phyloP scores from a whole-genome alignment of 2,888 invertebrate species.

The Tuta absoluta region DNA sequence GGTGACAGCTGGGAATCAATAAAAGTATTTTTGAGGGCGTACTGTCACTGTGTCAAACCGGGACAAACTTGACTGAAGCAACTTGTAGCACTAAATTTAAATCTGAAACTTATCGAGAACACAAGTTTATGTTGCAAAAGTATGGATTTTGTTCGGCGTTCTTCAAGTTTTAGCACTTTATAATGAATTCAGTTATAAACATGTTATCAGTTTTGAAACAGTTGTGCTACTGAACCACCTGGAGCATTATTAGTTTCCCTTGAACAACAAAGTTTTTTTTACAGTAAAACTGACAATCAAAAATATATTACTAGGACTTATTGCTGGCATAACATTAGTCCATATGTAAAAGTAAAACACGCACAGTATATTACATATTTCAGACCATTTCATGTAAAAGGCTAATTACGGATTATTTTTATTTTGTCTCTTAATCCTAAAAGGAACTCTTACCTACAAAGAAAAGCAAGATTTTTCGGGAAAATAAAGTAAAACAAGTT shows the following conservation, averaged over 20 bases:
- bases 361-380: no score
- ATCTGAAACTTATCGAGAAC: conserved; percentile 23
- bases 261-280: background rate
- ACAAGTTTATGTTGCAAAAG: conserved; percentile 16
- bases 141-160: conserved; percentile 10
- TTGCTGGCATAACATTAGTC: no score
- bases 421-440: background rate
- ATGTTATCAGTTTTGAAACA: background rate
- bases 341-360: no score
- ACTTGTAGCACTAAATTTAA: conserved; percentile 26
- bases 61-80: background rate
- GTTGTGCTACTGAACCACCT: background rate
- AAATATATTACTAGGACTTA: no score
- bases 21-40: no score
- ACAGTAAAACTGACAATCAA: no score
- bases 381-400: background rate
- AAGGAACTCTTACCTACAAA: background rate
- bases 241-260: background rate
- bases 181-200: conserved; percentile 10
- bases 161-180: conserved; percentile 10
- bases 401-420: background rate
- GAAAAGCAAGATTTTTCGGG: conserved; percentile 1
- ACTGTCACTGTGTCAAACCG: no score
- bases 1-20: no score
- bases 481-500: conserved; percentile 8